Base-by-base conservation (phyloP, 2,888 invertebrate genomes). In the Phyto melanocephala region DNA sequence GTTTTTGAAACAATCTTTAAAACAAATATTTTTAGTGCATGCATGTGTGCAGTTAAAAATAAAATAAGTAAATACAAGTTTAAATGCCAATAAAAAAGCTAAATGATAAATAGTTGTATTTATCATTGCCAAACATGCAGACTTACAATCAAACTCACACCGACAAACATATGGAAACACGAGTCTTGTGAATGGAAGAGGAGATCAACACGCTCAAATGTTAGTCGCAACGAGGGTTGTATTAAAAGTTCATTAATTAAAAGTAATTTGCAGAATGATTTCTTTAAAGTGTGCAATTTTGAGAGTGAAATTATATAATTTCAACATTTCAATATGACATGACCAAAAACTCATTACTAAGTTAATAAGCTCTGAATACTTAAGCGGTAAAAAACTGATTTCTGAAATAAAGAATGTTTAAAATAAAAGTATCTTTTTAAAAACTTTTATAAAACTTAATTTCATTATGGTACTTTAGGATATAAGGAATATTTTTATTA, bases 101-200 rank as follows among this genome's bases (percentile, higher is more conserved):
- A 35, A 68, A 78, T 78, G 70, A 80, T 74, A 83, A 78, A 83
- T 77, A 62, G 37, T 45, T 17, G 11, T 35, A 63, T 76, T 42
- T 80, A 67, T 58, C 47, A 58, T 62, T 54, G 28, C 10, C 33
- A 8, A 58, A 28, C 20, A 50, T 17, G 6, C 40, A 11, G 13
- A 56, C 28, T n/a, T n/a, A n/a, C n/a, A n/a, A n/a, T n/a, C n/a
- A n/a, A n/a, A 35, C 22, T 70, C 15, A 37, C 42, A 47, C 45
- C 15, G 1, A 22, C 52, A 42, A 42, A 63, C 52, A 63, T 65
- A 47, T 62, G 62, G 11, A 28, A 40, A n/a, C 4, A 52, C 24
- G 52, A 33, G 24, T 17, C 45, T n/a, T 20, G 20, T 1, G 10
- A 20, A 1, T 42, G 15, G 6, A 11, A 5, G n/a, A 5, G 40